These are phyloP conservation scores for Cyaniris semiargus DNA, from an alignment of 2,888 invertebrate genomes.

Conservation along the genomic window DNA sequence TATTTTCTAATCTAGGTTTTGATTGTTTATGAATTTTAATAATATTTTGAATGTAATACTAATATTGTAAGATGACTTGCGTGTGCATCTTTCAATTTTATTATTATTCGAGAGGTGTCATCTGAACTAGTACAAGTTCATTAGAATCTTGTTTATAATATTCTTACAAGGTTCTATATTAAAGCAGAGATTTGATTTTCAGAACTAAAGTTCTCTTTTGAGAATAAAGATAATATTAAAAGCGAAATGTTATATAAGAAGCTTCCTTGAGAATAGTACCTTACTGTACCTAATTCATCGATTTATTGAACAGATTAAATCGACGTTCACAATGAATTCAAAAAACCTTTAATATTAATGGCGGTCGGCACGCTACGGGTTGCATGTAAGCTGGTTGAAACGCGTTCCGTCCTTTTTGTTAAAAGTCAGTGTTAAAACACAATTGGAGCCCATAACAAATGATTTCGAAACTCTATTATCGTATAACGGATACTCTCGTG, in stretches of 20 bases:
- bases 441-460: conserved; percentile 58
- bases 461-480: conserved; percentile 49
- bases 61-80: not conserved
- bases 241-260: not conserved
- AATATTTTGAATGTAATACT: not conserved
- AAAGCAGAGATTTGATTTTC: too few species aligned
- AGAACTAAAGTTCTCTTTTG: not conserved
- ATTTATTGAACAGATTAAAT: conserved; percentile 20
- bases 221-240: not conserved
- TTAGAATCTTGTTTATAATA: not conserved
- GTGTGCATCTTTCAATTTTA: too few species aligned
- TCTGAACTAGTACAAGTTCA: not conserved
- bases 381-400: conserved; percentile 27
- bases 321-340: conserved; percentile 15
- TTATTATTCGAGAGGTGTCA: not conserved
- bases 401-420: conserved; percentile 27
- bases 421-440: conserved; percentile 37
- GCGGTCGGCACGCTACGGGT: conserved; percentile 23
- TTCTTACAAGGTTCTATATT: not conserved
- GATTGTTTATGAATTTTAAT: not conserved
- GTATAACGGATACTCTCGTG: conserved; percentile 58
- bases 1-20: not conserved
- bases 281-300: conserved; percentile 4
- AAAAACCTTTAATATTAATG: conserved; percentile 24
- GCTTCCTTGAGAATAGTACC: not conserved